phyloP scores from a whole-genome alignment of 2,797 vertebrate species.

The Pelochelys cantorii region DNA sequence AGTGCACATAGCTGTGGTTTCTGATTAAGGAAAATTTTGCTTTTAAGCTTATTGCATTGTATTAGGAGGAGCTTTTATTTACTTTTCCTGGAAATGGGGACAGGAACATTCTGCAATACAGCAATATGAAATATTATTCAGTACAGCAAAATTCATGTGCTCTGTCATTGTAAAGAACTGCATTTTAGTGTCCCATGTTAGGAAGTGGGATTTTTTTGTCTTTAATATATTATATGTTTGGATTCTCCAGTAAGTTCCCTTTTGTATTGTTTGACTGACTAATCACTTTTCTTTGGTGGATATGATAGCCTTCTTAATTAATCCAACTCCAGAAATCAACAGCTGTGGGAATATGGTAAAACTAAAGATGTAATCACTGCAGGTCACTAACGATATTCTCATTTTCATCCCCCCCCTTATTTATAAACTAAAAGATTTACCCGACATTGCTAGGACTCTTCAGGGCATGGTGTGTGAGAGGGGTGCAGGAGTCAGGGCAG shows the following conservation, averaged over 20 bases:
- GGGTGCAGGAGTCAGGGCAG: no score
- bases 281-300: background rate
- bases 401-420: background rate
- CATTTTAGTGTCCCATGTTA: slow-evolving; percentile 31
- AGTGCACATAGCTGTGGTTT: background rate
- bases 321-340: background rate
- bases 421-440: background rate
- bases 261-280: background rate
- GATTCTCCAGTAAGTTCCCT: slow-evolving; percentile 14
- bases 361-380: background rate
- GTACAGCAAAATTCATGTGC: slow-evolving; percentile 12
- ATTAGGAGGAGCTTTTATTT: background rate
- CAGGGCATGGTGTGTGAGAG: no score
- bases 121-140: background rate
- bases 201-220: slow-evolving; percentile 13
- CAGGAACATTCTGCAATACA: background rate
- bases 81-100: slow-evolving; percentile 23
- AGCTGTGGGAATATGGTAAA: background rate
- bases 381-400: background rate
- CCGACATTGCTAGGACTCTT: no score
- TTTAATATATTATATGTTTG: background rate
- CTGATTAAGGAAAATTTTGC: slow-evolving; percentile 3
- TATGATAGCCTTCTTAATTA: background rate
- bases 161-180: background rate
- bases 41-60: background rate